A percentile compares a stretch with the other conserved stretches of the same genome.
Evolutionary conservation across 2,888 invertebrate genomes (phyloP).

Genomic region (Sphecodes monilicornis): DNA sequence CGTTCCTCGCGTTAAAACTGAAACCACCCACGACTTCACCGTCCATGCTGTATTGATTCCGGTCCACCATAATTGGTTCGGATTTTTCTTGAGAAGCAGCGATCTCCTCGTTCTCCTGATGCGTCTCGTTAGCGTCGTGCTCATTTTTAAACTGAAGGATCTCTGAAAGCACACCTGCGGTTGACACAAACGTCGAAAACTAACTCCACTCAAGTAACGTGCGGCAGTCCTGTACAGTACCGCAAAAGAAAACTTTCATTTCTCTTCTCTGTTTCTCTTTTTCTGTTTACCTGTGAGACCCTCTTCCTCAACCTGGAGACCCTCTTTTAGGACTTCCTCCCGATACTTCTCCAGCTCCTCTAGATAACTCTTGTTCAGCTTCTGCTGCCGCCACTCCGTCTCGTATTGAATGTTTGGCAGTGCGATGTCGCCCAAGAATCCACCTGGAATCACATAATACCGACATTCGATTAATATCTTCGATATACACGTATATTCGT

Average conservation of each 20-base stretch:
- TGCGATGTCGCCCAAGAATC: conserved; percentile 94
- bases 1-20: conserved; percentile 62
- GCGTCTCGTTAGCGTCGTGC: conserved; percentile 64
- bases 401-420: conserved; percentile 87
- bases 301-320: conserved; percentile 93
- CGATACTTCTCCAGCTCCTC: conserved; percentile 93
- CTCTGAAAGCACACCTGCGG: conserved; percentile 71
- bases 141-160: conserved; percentile 80
- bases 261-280: background rate
- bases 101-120: conserved; percentile 65
- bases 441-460: conserved; percentile 87
- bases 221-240: background rate
- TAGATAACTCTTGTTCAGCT: conserved; percentile 89
- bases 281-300: conserved; percentile 88
- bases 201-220: background rate
- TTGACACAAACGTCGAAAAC: background rate
- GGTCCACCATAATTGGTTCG: conserved; percentile 73
- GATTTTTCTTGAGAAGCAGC: conserved; percentile 70
- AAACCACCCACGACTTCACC: conserved; percentile 68
- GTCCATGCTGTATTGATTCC: conserved; percentile 77
- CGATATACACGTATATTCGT: background rate
- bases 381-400: conserved; percentile 85
- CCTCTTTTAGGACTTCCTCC: conserved; percentile 92
- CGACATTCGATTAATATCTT: background rate
- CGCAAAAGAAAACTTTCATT: background rate